Base-by-base conservation (phyloP, 2,888 invertebrate genomes). In the Micoletzkya japonica region DNA sequence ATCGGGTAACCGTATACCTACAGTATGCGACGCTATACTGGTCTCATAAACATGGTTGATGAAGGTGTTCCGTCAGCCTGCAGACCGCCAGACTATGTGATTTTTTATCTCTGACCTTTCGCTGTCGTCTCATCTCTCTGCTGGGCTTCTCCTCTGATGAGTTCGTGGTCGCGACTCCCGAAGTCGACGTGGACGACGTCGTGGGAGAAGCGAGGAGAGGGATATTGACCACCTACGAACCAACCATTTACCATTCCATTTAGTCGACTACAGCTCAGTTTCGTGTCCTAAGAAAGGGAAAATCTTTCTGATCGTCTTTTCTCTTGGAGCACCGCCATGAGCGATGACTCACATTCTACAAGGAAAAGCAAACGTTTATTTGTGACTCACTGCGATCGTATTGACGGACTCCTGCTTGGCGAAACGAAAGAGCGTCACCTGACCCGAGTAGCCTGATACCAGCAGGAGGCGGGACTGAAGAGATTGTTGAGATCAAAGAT, bases 351-450 rank as follows among this genome's bases (percentile, higher is more conserved):
- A n/a, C n/a, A n/a, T n/a, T n/a, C n/a, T n/a, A n/a, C n/a, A n/a
- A n/a, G n/a, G n/a, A 39, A 10, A 7, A 39, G 39, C 17, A 39
- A 17, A 39, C 39, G 39, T 24, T 24, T 37, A 17, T 17, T 36
- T 4, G 44, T 17, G 32, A 54, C 66, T 87, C 77, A 93, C 92
- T 85, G 91, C 90, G 70, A 92, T 91, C 68, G 88, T 87, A 56
- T 85, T 77, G 20, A 90, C 90, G 80, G 91, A 90, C 87, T 98
- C 97, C 75, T 91, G 90, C 88, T 95, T 95, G 85, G 92, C 91
- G 89, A 95, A 98, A 87, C 93, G 93, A 90, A 95, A 97, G 73
- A 96, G 90, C 85, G 96, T 90, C 81, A 97, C 93, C 89, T 97
- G 95, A 76, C 92, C 92, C 85, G 93, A 92, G 72, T 93, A 91